Evolutionary conservation across 2,797 vertebrate genomes (phyloP).

Genomic region (Simalia tracyae): DNA sequence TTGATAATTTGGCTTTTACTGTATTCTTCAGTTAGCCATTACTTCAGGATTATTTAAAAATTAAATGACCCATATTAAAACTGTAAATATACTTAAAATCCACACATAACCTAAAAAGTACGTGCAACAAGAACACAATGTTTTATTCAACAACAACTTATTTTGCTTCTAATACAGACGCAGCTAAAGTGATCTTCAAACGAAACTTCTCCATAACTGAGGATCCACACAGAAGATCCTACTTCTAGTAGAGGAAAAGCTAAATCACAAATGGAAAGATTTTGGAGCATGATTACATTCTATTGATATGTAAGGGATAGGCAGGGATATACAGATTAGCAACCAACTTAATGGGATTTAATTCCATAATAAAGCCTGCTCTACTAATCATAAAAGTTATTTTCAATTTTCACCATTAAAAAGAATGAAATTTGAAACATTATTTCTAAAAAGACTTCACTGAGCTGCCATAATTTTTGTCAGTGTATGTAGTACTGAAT

Average conservation of each 20-base stretch:
- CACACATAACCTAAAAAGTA: not conserved
- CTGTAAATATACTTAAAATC: not conserved
- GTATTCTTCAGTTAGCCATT: not conserved
- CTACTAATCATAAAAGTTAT: conserved; percentile 37
- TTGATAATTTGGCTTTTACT: not conserved
- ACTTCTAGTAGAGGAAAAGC: not conserved
- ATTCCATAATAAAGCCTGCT: not conserved
- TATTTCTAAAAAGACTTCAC: conserved; percentile 80
- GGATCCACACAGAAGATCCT: not conserved
- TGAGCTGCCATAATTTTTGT: conserved; percentile 96
- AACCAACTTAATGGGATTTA: not conserved
- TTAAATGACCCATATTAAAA: not conserved
- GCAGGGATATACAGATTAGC: not conserved
- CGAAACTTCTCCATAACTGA: not conserved
- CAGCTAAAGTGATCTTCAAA: not conserved
- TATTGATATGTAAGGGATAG: not conserved
- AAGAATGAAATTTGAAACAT: conserved; percentile 65
- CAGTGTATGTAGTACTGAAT: conserved; percentile 90
- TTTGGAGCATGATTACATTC: not conserved
- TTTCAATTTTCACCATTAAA: conserved; percentile 47
- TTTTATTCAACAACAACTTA: not conserved
- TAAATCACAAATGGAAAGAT: not conserved
- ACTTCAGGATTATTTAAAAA: not conserved
- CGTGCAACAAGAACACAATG: not conserved
- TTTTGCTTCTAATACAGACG: not conserved